A percentile compares a stretch with the other conserved stretches of the same genome.
phyloP scores from a whole-genome alignment of 2,888 invertebrate species.

The Liodrosophila aerea region DNA sequence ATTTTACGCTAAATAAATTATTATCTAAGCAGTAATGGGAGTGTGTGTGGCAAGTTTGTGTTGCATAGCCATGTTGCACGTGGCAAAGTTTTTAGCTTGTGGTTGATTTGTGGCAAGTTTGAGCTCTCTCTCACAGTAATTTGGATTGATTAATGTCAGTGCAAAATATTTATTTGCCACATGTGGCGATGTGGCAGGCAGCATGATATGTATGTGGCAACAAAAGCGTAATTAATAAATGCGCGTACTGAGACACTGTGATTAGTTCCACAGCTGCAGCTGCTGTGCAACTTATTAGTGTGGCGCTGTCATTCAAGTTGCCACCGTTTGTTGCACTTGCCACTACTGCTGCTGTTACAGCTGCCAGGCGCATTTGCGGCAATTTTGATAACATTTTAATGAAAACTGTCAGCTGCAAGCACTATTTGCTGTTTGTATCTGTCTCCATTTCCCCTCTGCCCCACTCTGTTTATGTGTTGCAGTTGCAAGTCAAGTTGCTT shows the following conservation, averaged over 20 bases:
- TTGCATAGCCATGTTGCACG: slow-evolving; percentile 10
- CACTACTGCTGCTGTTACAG: slow-evolving; percentile 16
- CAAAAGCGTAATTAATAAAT: slow-evolving; percentile 40
- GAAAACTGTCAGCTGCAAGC: slow-evolving; percentile 78
- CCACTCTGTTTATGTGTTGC: slow-evolving; percentile 14
- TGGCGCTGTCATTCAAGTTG: slow-evolving; percentile 57
- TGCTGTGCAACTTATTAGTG: slow-evolving; percentile 56
- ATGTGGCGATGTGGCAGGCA: slow-evolving; percentile 14
- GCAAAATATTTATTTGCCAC: slow-evolving; percentile 15
- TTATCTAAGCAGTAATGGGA: slow-evolving; percentile 57
- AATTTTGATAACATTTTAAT: slow-evolving; percentile 78
- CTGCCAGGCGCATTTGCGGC: slow-evolving; percentile 62
- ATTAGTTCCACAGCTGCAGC: slow-evolving; percentile 46
- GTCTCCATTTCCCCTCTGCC: slow-evolving; percentile 9
- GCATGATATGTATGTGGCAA: slow-evolving; percentile 12
- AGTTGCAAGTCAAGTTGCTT: slow-evolving; percentile 29
- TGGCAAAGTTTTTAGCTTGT: slow-evolving; percentile 30
- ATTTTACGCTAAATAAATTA: slow-evolving; percentile 77
- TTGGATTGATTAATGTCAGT: slow-evolving; percentile 45
- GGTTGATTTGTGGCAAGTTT: slow-evolving; percentile 22
- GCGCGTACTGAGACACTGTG: slow-evolving; percentile 22
- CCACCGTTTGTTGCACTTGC: slow-evolving; percentile 1
- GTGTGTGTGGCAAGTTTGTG: slow-evolving; percentile 19
- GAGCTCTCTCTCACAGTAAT: slow-evolving; percentile 13
- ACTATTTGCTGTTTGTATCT: slow-evolving; percentile 14